A percentile compares a stretch with the other conserved stretches of the same genome.
phyloP scores from a whole-genome alignment of 2,888 invertebrate genomes.

The Ceratothoa steindachneri region DNA sequence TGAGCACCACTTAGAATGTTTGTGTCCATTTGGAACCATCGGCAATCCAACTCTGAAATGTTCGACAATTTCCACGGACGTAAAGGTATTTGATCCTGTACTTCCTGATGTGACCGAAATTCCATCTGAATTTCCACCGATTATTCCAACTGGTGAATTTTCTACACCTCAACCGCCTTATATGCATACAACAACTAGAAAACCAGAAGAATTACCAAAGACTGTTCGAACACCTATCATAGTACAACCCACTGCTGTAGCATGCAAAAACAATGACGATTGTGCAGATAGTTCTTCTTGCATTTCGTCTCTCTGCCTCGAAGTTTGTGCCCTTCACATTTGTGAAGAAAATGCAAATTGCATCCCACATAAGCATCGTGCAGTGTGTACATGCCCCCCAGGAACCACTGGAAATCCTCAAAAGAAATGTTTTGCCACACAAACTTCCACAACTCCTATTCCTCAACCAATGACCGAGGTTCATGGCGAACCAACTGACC shows the following conservation, averaged over 20 bases:
- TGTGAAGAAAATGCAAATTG: slow-evolving; percentile 67
- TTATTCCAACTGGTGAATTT: not conserved
- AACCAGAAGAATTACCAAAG: not conserved
- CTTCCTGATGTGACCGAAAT: slow-evolving; percentile 16
- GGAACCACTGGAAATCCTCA: slow-evolving; percentile 49
- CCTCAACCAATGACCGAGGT: slow-evolving; percentile 9
- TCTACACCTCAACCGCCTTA: slow-evolving; percentile 5
- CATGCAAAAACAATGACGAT: slow-evolving; percentile 63
- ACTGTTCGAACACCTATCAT: too few relatives aligned
- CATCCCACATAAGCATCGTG: slow-evolving; percentile 67
- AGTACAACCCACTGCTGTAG: slow-evolving; percentile 51
- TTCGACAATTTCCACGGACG: slow-evolving; percentile 29
- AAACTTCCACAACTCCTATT: not conserved
- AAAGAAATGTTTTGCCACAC: slow-evolving; percentile 64
- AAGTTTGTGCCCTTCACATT: slow-evolving; percentile 71
- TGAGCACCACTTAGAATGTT: slow-evolving; percentile 57
- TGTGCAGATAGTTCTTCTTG: slow-evolving; percentile 72
- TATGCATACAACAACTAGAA: not conserved
- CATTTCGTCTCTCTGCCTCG: slow-evolving; percentile 67
- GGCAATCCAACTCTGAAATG: slow-evolving; percentile 46
- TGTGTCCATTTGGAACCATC: slow-evolving; percentile 49
- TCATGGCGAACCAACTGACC: not conserved
- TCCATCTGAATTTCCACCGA: slow-evolving; percentile 10
- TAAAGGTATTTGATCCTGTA: slow-evolving; percentile 4
- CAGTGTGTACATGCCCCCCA: slow-evolving; percentile 65